Percentiles rank a stretch among this genome's conserved stretches.
phyloP scores from a whole-genome alignment of 2,113 vertebrate species.

The Podarcis raffonei region DNA sequence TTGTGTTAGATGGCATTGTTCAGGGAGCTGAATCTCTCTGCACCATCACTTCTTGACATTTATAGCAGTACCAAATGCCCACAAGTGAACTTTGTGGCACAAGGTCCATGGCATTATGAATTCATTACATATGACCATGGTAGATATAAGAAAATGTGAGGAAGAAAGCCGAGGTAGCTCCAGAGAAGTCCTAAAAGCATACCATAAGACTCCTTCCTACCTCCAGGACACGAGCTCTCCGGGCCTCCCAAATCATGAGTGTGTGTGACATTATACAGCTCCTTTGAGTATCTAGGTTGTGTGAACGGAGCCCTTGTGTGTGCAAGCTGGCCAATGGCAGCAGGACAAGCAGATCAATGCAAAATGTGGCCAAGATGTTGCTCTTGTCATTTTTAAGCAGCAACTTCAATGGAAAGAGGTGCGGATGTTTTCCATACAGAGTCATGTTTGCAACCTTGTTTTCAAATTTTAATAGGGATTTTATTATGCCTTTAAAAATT shows the following conservation, averaged over 20 bases:
- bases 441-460: fast-evolving
- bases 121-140: not conserved
- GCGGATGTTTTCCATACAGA: not conserved
- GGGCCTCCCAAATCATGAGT: not conserved
- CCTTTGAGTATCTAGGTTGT: not conserved
- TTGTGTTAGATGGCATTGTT: not conserved
- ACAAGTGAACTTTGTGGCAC: not conserved
- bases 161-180: not conserved
- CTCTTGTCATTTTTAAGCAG: not conserved
- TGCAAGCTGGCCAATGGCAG: no score
- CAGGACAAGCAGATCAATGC: not conserved
- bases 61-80: not conserved
- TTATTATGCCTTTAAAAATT: not conserved
- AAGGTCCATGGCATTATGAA: not conserved
- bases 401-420: not conserved
- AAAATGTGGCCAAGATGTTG: not conserved
- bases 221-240: not conserved
- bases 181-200: not conserved
- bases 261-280: no score
- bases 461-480: fast-evolving
- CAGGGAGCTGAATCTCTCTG: not conserved
- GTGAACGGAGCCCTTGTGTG: not conserved
- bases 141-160: not conserved
- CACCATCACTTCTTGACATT: not conserved
- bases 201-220: not conserved